Base-by-base conservation (phyloP, 1,140 invertebrate species). In the Amphibalanus amphitrite region DNA sequence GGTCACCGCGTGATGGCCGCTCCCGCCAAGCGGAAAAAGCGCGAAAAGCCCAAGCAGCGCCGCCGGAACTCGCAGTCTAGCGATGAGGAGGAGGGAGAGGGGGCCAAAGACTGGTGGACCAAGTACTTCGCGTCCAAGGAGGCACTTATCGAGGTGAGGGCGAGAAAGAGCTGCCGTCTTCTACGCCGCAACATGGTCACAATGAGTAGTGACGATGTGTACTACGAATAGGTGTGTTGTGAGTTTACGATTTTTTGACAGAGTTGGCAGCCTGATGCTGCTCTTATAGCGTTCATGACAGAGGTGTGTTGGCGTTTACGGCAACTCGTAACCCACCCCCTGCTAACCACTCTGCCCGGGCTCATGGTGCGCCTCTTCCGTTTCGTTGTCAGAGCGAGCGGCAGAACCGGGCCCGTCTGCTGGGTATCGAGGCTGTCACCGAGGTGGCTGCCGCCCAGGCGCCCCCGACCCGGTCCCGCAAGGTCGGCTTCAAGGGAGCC, bases 61-160 rank as follows among this genome's bases (percentile, higher is more conserved):
- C 78, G 80, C 64, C 82, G 82, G 73, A 77, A 79, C 25, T 79
- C 80, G 76, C 78, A 78, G 71, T 79, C 78, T 15, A 76, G 81
- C 10, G 80, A 81, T 26, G 75, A 79, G 10, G 81, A 84, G 6
- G 87, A 91, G 70, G 89, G 90, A 73, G 85, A 90, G 73, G 85
- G 86, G 15, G 89, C 85, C 72, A 86, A 88, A 76, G 92, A 94
- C 79, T 94, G 91, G 91, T 94, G 92, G 92, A 92, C 90, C 0
- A 93, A 93, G 78, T 94, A 93, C 79, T 93, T 92, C 78, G 90
- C 90, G 1, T 93, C 91, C 4, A 83, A 91, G 20, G 91, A 93
- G 79, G 84, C 84, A 3, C 88, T 90, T 83, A 90, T 91, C 72
- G 85, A 89, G 77, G 88, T 89, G n/a, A n/a, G n/a, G n/a, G n/a